These are phyloP conservation scores for Octodonta nipae DNA, from an alignment of 2,888 invertebrate genomes.

Conservation along the genomic window DNA sequence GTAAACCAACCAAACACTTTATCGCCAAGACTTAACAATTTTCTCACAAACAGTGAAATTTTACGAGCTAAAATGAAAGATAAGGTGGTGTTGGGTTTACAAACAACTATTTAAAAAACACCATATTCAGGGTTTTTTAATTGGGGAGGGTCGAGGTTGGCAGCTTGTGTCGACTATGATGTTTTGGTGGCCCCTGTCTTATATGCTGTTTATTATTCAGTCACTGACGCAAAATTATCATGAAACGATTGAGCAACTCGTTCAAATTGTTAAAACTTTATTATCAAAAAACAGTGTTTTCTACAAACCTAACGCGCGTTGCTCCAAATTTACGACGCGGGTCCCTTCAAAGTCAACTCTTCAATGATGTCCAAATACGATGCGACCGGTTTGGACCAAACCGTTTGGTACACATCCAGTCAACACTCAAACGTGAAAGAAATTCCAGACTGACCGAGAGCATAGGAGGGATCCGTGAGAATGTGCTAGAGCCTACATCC, in stretches of 20 bases:
- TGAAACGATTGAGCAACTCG: slow-evolving; percentile 4
- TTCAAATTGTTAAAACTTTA: slow-evolving; percentile 3
- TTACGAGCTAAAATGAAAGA: too few relatives aligned
- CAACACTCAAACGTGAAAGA: slow-evolving; percentile 5
- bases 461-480: neutral
- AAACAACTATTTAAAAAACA: too few relatives aligned
- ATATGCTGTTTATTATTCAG: too few relatives aligned
- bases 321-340: neutral
- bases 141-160: slow-evolving; percentile 6
- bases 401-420: slow-evolving; percentile 3
- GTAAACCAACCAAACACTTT: too few relatives aligned
- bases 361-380: slow-evolving; percentile 5
- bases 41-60: too few relatives aligned
- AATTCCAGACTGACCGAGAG: slow-evolving; percentile 4
- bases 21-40: too few relatives aligned
- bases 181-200: slow-evolving; percentile 6
- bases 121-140: slow-evolving; percentile 7
- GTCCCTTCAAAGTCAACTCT: slow-evolving; percentile 4
- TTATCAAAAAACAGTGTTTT: too few relatives aligned
- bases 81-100: too few relatives aligned
- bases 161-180: slow-evolving; percentile 6
- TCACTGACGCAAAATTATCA: slow-evolving; percentile 3
- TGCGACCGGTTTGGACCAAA: too few relatives aligned
- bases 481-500: neutral
- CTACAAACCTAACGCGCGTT: neutral